phyloP scores from a whole-genome alignment of 2,113 vertebrate species.

The Perccottus glenii region DNA sequence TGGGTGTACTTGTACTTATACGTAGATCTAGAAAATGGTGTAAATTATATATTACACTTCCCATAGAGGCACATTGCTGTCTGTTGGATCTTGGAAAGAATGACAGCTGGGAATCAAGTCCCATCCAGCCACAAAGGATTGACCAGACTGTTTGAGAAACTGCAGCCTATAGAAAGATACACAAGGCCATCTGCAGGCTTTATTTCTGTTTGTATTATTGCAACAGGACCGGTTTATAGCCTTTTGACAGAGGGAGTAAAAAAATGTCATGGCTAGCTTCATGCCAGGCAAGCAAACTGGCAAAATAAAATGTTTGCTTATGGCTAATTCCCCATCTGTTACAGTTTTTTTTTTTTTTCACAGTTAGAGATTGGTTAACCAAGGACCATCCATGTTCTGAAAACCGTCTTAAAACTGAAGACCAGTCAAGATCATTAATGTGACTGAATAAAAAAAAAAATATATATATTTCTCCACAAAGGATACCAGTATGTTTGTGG shows the following conservation, averaged over 20 bases:
- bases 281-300: conserved; percentile 31
- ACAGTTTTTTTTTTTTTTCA: neutral
- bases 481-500: too few relatives aligned
- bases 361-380: too few relatives aligned
- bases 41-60: neutral
- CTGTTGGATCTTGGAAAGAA: conserved; percentile 14
- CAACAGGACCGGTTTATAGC: conserved; percentile 17
- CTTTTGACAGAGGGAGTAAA: conserved; percentile 28
- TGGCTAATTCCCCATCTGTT: conserved; percentile 28
- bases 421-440: too few relatives aligned
- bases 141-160: conserved; percentile 49
- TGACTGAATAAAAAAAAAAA: too few relatives aligned
- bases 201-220: conserved; percentile 24
- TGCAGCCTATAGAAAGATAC: conserved; percentile 38
- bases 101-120: conserved; percentile 48
- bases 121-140: conserved; percentile 27
- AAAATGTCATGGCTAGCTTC: conserved; percentile 15
- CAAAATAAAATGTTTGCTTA: conserved; percentile 35
- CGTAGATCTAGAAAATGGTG: neutral
- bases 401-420: too few relatives aligned
- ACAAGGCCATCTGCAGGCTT: conserved; percentile 57
- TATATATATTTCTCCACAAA: too few relatives aligned
- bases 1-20: too few relatives aligned
- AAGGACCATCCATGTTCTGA: too few relatives aligned
- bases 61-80: neutral